phyloP scores from a whole-genome alignment of 2,888 invertebrate genomes.

The Limnephilus marmoratus region DNA sequence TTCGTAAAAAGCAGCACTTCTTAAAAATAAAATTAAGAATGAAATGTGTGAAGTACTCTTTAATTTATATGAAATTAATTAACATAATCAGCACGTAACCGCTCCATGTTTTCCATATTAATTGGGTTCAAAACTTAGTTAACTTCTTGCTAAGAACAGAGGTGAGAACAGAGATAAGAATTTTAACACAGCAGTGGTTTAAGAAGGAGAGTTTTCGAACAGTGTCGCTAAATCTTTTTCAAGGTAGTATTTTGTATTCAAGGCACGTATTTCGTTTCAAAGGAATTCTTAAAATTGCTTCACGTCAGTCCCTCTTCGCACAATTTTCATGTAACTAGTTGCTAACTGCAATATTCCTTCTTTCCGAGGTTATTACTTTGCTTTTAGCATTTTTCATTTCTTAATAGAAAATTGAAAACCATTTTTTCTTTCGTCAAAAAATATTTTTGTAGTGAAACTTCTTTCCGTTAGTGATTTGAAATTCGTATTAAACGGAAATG shows the following conservation, averaged over 20 bases:
- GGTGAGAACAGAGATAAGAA: background rate
- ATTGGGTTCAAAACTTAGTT: background rate
- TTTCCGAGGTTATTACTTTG: background rate
- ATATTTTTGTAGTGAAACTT: too few relatives aligned
- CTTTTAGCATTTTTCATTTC: background rate
- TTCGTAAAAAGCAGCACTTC: background rate
- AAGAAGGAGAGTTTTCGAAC: background rate
- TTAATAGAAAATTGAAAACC: background rate
- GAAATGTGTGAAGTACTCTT: background rate
- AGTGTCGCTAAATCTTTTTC: background rate
- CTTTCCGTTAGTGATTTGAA: too few relatives aligned
- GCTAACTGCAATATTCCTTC: background rate
- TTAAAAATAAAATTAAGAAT: background rate
- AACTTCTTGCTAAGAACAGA: background rate
- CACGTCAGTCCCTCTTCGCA: background rate
- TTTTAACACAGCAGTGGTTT: background rate
- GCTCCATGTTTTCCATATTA: background rate
- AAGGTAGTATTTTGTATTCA: background rate
- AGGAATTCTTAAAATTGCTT: slow-evolving; percentile 28
- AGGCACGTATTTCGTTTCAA: slow-evolving; percentile 22
- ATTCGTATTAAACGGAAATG: too few relatives aligned
- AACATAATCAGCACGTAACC: background rate
- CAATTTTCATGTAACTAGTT: slow-evolving; percentile 31
- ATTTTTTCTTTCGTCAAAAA: too few relatives aligned
- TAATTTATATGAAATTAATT: background rate